Evolutionary conservation across 2,888 invertebrate genomes (phyloP).

Genomic region (Hypena proboscidalis): DNA sequence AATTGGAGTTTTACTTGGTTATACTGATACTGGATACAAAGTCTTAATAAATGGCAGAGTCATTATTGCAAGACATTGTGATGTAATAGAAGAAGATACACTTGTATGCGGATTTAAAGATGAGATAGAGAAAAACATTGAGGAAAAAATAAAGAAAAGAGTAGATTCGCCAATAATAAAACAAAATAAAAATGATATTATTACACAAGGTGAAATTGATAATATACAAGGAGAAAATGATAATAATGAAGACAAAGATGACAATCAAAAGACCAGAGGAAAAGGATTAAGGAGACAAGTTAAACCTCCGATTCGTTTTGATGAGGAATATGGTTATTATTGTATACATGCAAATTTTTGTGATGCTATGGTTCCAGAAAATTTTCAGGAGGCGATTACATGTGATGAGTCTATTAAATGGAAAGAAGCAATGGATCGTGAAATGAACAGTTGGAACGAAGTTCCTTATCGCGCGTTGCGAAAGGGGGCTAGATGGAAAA

Average conservation of each 20-base stretch:
- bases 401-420: background rate
- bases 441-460: background rate
- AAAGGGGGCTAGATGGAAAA: too few species aligned
- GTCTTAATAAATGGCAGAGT: conserved; percentile 1
- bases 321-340: conserved; percentile 2
- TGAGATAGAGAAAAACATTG: background rate
- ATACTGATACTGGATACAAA: conserved; percentile 5
- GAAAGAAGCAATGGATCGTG: conserved; percentile 1
- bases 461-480: too few species aligned
- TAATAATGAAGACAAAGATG: background rate
- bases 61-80: conserved; percentile 8
- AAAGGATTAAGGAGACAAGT: background rate
- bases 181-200: too few species aligned
- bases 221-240: background rate
- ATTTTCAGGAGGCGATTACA: conserved; percentile 8
- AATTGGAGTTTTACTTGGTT: conserved; percentile 6
- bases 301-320: background rate
- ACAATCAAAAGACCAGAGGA: background rate
- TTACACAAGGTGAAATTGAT: background rate
- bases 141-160: background rate
- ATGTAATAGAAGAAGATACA: conserved; percentile 2
- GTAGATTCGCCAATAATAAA: too few species aligned
- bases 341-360: background rate
- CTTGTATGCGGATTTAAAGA: background rate
- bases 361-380: conserved; percentile 1